These are phyloP conservation scores for Parnassius glacialis DNA, from an alignment of 2,888 invertebrate genomes.

Conservation along the genomic window DNA sequence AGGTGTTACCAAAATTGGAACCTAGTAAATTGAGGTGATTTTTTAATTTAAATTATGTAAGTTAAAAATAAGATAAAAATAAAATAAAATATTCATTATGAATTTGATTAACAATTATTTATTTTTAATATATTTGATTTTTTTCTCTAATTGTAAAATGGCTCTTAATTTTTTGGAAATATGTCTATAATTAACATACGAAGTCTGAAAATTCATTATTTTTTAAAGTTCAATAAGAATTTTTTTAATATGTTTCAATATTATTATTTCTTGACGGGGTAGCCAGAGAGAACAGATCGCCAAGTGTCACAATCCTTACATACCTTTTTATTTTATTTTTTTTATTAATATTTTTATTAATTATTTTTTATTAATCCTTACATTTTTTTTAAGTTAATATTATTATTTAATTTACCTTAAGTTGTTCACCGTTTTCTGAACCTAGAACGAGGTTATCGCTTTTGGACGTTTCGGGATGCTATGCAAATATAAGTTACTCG, in stretches of 20 bases:
- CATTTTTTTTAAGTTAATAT: too few relatives aligned
- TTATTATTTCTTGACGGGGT: too few relatives aligned
- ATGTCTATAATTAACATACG: conserved; percentile 41
- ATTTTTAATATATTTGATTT: conserved; percentile 42
- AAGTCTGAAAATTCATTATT: conserved; percentile 40
- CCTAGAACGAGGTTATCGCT: not conserved
- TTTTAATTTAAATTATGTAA: not conserved
- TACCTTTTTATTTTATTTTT: too few relatives aligned
- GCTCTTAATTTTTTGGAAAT: conserved; percentile 39
- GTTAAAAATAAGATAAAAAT: not conserved
- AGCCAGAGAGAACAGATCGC: too few relatives aligned
- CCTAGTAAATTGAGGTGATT: conserved; percentile 42
- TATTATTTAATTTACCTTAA: conserved; percentile 23
- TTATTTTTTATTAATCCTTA: too few relatives aligned
- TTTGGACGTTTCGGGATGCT: not conserved
- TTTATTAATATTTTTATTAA: too few relatives aligned
- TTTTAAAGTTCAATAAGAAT: not conserved
- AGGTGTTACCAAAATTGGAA: conserved; percentile 52
- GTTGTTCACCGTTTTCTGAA: not conserved
- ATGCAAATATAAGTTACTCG: not conserved
- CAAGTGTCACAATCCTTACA: too few relatives aligned
- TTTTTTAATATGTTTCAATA: not conserved
- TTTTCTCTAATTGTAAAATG: conserved; percentile 49
- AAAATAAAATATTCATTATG: not conserved
- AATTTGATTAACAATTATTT: conserved; percentile 1